These are phyloP conservation scores for Semnornis frantzii DNA, from an alignment of 2,113 vertebrate genomes.

Conservation along the genomic window DNA sequence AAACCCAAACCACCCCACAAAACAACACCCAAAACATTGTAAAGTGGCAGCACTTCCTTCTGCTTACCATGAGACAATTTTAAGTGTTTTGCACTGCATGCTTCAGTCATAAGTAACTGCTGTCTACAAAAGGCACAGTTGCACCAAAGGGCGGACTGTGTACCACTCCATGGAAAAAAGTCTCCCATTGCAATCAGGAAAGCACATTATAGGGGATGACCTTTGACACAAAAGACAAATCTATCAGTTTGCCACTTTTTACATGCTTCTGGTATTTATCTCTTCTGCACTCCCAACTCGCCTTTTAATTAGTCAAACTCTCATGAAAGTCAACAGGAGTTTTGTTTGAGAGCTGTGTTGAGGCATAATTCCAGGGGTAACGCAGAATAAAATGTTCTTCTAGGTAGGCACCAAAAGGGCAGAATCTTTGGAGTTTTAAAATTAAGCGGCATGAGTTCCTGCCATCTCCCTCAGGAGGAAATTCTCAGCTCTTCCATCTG, in stretches of 20 bases:
- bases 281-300: constrained; percentile 38
- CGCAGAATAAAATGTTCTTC: neutral
- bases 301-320: constrained; percentile 67
- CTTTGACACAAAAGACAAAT: constrained; percentile 67
- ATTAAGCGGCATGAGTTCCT: neutral
- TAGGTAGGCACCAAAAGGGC: neutral
- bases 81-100: neutral
- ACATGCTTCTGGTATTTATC: constrained; percentile 58
- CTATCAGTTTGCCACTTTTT: constrained; percentile 55
- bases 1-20: too few relatives aligned
- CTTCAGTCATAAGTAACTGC: constrained; percentile 38
- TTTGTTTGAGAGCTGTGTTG: constrained; percentile 36
- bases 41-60: neutral
- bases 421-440: neutral
- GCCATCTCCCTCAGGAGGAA: neutral
- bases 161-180: constrained; percentile 42
- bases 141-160: constrained; percentile 25
- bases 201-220: constrained; percentile 55
- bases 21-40: neutral
- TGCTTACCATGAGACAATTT: neutral
- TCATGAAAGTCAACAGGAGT: constrained; percentile 66
- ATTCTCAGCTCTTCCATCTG: neutral
- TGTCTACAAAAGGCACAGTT: constrained; percentile 49
- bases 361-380: constrained; percentile 41
- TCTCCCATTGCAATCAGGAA: constrained; percentile 67